Evolutionary conservation across 1,140 invertebrate genomes (phyloP), one percentile per base, ranked within the genome.

Genomic region (Drosophila navojoa): DNA sequence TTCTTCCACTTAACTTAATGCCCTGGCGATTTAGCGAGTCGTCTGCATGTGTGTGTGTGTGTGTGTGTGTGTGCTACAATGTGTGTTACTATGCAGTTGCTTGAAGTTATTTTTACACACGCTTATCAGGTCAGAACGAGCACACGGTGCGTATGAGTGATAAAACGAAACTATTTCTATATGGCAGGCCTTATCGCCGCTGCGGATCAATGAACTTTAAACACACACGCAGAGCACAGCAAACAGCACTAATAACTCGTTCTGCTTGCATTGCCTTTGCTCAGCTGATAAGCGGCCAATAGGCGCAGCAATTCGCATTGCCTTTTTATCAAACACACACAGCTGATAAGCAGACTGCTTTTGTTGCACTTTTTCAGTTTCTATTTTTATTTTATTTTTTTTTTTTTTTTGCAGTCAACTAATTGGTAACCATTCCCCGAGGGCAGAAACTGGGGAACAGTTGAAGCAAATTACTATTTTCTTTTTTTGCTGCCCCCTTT

Each of bases 1-100:
- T 86, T 82, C 87, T 87, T 90, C 81, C 86, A 90, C 86, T 90
- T 82, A 90, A 90, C 60, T 86, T 90, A 86, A 90, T 81, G 61
- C 70, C 68, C 50, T 40, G 76, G 54, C 68, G 76, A 71, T 74
- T 74, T 86, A 60, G 67, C 38, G 44, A 50, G 11, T 47, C 66
- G 73, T 49, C 67, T 71, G 57, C 58, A 59, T 57, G 47, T 35
- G 16, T 59, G 7, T 42, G 16, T 64, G 60, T 61, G 62, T 57
- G 47, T 35, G 16, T 59, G 7, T 42, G 16, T 64, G 60, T 29
- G 44, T 7, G 52, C 15, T 64, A 67, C 49, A 67, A 67, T 66
- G 57, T 57, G 29, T 53, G 44, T 55, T 54, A 61, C 44, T 63
- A 52, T 58, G n/a, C 15, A 45, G 25, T 45, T 42, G 35, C 50